These are phyloP conservation scores for Dolichomitus sp. DNA, from an alignment of 2,888 invertebrate species.

Conservation along the genomic window DNA sequence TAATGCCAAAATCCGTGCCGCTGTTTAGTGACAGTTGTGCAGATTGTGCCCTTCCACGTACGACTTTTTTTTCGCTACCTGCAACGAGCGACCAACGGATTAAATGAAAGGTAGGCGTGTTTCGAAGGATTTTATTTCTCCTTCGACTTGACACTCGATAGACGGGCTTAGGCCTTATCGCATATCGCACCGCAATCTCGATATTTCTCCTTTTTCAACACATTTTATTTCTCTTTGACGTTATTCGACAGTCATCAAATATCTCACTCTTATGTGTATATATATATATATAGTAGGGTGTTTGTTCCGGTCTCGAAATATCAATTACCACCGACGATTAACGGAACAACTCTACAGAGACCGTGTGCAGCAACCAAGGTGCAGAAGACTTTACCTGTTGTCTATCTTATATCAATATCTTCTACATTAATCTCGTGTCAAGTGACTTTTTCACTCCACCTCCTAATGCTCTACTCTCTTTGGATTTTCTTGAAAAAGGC, in stretches of 20 bases:
- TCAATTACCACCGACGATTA: conserved; percentile 70
- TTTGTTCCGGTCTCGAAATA: conserved; percentile 66
- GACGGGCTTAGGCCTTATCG: too few relatives aligned
- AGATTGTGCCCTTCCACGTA: not conserved
- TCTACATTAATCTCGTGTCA: not conserved
- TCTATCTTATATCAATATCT: conserved; percentile 24
- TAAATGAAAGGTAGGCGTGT: conserved; percentile 80
- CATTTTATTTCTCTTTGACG: too few relatives aligned
- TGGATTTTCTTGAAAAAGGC: not conserved
- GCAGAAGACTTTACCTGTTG: conserved; percentile 42
- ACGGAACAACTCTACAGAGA: conserved; percentile 67
- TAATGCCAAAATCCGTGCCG: conserved; percentile 53
- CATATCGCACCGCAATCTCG: too few relatives aligned
- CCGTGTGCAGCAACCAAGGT: conserved; percentile 58
- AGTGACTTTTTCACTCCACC: not conserved
- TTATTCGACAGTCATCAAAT: too few relatives aligned
- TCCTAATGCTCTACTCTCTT: not conserved
- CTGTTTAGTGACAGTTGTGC: conserved; percentile 7
- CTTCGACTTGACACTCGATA: conserved; percentile 2
- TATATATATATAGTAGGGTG: conserved; percentile 15
- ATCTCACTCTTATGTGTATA: too few relatives aligned
- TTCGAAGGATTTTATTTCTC: conserved; percentile 38
- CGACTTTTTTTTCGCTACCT: conserved; percentile 43
- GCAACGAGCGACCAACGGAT: conserved; percentile 67
- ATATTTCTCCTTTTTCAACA: not conserved